phyloP scores from a whole-genome alignment of 2,888 invertebrate genomes.

The Hirtodrosophila duncani region DNA sequence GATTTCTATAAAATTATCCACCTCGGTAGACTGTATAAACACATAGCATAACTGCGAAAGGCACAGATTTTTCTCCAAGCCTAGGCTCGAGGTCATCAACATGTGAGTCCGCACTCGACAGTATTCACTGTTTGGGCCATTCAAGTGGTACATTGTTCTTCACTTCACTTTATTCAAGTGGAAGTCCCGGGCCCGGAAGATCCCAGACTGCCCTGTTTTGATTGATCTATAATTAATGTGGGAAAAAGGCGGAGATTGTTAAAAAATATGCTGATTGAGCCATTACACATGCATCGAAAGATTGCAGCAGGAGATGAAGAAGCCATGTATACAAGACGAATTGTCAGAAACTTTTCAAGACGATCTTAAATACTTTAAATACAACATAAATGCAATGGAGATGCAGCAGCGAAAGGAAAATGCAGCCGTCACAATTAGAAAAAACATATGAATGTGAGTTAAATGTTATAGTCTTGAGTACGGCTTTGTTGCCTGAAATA shows the following conservation, averaged over 20 bases:
- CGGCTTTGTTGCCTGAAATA: no score
- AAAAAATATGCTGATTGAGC: slow-evolving; percentile 59
- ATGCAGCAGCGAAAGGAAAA: no score
- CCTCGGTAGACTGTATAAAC: slow-evolving; percentile 37
- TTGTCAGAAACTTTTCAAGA: slow-evolving; percentile 45
- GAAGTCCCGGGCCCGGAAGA: slow-evolving; percentile 43
- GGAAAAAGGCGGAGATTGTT: slow-evolving; percentile 40
- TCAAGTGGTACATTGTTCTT: slow-evolving; percentile 61
- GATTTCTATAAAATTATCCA: slow-evolving; percentile 62
- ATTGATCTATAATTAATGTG: slow-evolving; percentile 70
- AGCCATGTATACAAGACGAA: slow-evolving; percentile 43
- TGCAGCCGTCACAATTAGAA: no score
- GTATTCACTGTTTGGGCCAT: no score
- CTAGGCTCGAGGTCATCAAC: slow-evolving; percentile 63
- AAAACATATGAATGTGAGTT: no score
- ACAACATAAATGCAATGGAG: no score
- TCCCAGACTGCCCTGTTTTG: slow-evolving; percentile 47
- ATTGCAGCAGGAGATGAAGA: slow-evolving; percentile 3
- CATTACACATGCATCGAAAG: slow-evolving; percentile 29
- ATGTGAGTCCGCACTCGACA: slow-evolving; percentile 12
- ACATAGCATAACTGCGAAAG: slow-evolving; percentile 38
- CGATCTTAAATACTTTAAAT: no score
- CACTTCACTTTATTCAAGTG: slow-evolving; percentile 62
- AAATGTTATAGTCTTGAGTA: no score
- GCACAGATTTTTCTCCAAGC: slow-evolving; percentile 60